Base-by-base conservation (phyloP, 2,113 vertebrate genomes). In the Alouatta palliata region DNA sequence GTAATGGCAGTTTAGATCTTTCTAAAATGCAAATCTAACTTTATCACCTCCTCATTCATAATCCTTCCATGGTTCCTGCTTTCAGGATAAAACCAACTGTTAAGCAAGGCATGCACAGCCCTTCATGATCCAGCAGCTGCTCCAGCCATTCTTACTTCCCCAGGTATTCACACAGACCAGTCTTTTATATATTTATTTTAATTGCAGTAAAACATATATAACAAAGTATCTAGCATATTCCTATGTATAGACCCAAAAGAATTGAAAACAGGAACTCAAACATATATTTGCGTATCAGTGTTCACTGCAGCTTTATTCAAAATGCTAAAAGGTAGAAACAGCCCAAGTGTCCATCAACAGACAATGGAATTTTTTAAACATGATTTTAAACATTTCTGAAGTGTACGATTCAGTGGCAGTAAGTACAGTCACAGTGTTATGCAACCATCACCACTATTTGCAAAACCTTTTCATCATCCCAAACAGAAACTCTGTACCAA, bases 231-330 rank as follows among this genome's bases (percentile, higher is more conserved):
- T 13, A 37, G 11, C 58, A 61, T 12, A 14, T 9, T 81, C 71
- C 45, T 23, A 56, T 13, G 49, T 79, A 9, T 3, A 30, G 9
- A 37, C 77, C 25, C 75, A 8, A 30, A 85, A 73, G 43, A 82
- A 30, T 1, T 58, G 76, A 66, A 79, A 90, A 14, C 52, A 56
- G 20, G n/a, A 32, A 14, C 14, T 49, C 68, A 47, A 37, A 4
- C 3, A 40, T 58, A 17, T 13, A 16, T 47, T n/a, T 10, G 23
- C 0, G 5, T 11, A 4, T 21, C 3, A 19, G 1, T 14, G 4
- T 21, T 49, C 76, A 8, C 2, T 3, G 37, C 9, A 27, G 49
- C 17, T 5, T 13, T 14, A 32, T 7, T 35, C 68, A 30, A 32
- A 49, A 8, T 1, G 30, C 37, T 35, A 1, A 30, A 20, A 10